phyloP scores from a whole-genome alignment of 2,888 invertebrate species.

The Agrochola lychnidis region DNA sequence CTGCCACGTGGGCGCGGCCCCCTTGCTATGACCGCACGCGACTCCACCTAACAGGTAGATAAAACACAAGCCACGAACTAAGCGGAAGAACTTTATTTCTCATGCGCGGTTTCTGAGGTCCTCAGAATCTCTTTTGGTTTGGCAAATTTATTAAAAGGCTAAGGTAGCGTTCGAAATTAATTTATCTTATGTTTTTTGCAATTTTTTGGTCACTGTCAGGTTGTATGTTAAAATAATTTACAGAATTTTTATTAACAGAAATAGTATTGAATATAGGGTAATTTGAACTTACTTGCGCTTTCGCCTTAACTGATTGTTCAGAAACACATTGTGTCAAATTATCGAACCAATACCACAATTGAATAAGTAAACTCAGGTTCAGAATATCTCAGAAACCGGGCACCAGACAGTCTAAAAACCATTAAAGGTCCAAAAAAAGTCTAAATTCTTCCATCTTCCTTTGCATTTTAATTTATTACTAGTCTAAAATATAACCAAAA shows the following conservation, averaged over 20 bases:
- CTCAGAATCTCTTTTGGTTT: neutral
- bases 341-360: neutral
- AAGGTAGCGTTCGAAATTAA: too few relatives aligned
- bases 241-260: too few relatives aligned
- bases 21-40: slow-evolving; percentile 59
- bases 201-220: too few relatives aligned
- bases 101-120: neutral
- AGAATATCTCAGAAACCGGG: neutral
- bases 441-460: neutral
- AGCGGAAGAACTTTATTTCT: slow-evolving; percentile 9
- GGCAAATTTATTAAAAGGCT: too few relatives aligned
- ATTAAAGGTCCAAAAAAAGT: neutral
- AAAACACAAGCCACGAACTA: slow-evolving; percentile 35
- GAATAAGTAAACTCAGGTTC: neutral
- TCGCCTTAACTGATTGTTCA: too few relatives aligned
- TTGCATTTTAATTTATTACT: slow-evolving; percentile 10
- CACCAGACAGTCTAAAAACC: too few relatives aligned
- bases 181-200: too few relatives aligned
- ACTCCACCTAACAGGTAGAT: slow-evolving; percentile 43
- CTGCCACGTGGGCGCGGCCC: slow-evolving; percentile 41
- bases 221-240: too few relatives aligned
- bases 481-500: slow-evolving; percentile 8
- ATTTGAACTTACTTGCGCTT: too few relatives aligned
- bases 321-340: neutral
- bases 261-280: too few relatives aligned